Evolutionary conservation across 2,888 invertebrate genomes (phyloP).

Genomic region (Coelinius sp.): DNA sequence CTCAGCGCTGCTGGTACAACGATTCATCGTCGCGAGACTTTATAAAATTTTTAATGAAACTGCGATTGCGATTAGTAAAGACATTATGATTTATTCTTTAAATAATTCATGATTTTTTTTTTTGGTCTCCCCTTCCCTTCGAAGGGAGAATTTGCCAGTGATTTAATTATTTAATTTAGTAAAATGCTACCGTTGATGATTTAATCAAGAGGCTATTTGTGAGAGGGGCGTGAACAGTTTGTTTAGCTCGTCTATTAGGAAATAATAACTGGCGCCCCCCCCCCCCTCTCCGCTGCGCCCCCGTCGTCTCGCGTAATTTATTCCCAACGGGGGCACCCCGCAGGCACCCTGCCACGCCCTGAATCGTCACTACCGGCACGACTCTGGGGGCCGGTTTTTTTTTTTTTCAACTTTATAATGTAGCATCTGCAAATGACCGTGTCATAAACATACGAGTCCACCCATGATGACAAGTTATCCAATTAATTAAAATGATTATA

Average conservation of each 20-base stretch:
- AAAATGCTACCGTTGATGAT: slow-evolving; percentile 47
- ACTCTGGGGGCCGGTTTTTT: background rate
- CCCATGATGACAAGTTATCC: slow-evolving; percentile 37
- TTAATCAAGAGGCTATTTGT: slow-evolving; percentile 61
- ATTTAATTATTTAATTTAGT: slow-evolving; percentile 51
- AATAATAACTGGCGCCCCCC: slow-evolving; percentile 62
- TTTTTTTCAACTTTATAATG: slow-evolving; percentile 59
- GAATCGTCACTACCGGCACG: slow-evolving; percentile 51
- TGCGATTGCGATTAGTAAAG: slow-evolving; percentile 15
- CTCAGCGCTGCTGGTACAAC: slow-evolving; percentile 40
- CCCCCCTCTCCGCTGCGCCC: slow-evolving; percentile 56
- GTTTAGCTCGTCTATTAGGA: slow-evolving; percentile 66
- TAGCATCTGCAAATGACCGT: slow-evolving; percentile 62
- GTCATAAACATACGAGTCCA: slow-evolving; percentile 66
- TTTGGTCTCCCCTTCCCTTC: background rate
- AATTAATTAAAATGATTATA: slow-evolving; percentile 28
- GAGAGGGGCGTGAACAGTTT: slow-evolving; percentile 63
- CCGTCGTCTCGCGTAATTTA: slow-evolving; percentile 63
- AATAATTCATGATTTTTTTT: background rate
- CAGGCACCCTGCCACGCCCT: slow-evolving; percentile 67
- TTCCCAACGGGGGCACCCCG: slow-evolving; percentile 65
- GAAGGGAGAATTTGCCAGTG: no score
- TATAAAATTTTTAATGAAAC: slow-evolving; percentile 61
- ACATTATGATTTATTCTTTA: background rate
- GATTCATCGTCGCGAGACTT: slow-evolving; percentile 50